Evolutionary conservation across 2,113 vertebrate species (phyloP), one percentile per base, ranked within the genome.

Genomic region (Barnardius zonarius): DNA sequence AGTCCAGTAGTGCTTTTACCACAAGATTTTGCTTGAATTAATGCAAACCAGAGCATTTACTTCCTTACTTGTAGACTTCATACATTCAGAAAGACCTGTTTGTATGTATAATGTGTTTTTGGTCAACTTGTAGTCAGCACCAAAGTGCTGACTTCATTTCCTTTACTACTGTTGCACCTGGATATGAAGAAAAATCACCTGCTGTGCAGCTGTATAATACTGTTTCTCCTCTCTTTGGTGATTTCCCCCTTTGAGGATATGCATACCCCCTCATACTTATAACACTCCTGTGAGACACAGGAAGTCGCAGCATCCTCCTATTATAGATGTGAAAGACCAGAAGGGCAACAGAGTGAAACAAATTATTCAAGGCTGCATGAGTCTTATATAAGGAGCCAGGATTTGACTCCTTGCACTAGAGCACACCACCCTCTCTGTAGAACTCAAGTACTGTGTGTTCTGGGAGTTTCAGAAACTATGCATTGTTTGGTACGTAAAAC

Each of bases 391-490:
- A 67, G 35, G 33, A 79, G 33, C 6, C 30, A 55, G 44, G 24
- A 57, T 82, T 3, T n/a, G 44, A 92, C 67, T 37, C 48, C 31
- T 75, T 68, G 41, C 43, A 8, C 24, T 37, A n/a, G 6, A 79
- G 33, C 17, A 52, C 30, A 37, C 7, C n/a, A 31, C 7, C 25
- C 61, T 52, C 10, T 74, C 55, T 23, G n/a, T 23, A 78, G 39
- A 63, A 31, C 18, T 7, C 11, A 63, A 77, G 18, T 24, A 24
- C 23, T 4, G 0, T 0, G 6, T 9, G 22, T 15, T 70, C 11
- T 2, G 7, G 27, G 30, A 68, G 7, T 35, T 78, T 30, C 52
- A 70, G 61, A 17, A 86, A 19, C 23, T n/a, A 4, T 19, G 31
- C 17, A 2, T 6, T 4, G 19, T 57, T 68, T 62, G 77, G 31